Evolutionary conservation across 2,888 invertebrate genomes (phyloP).

Genomic region (Rhagonycha fulva): DNA sequence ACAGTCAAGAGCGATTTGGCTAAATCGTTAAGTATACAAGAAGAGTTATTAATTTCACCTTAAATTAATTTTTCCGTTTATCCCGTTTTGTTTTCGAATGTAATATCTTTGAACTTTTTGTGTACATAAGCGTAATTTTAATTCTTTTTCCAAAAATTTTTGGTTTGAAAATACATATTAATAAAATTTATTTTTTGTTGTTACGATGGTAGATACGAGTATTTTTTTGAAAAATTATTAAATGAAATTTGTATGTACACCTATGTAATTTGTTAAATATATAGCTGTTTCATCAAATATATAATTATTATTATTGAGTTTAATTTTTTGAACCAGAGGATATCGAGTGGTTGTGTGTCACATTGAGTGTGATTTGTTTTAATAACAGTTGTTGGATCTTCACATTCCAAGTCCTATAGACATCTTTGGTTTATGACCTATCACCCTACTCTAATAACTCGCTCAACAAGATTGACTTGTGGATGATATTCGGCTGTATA

Average conservation of each 20-base stretch:
- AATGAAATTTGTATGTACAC: background rate
- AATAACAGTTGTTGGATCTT: too few relatives aligned
- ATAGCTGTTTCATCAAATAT: background rate
- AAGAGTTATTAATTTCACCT: constrained; percentile 70
- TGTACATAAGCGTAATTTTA: constrained; percentile 1
- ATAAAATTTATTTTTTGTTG: background rate
- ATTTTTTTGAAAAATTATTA: background rate
- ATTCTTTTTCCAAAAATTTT: background rate
- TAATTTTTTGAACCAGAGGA: background rate
- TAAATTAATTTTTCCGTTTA: constrained; percentile 31
- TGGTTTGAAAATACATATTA: background rate
- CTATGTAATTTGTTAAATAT: background rate
- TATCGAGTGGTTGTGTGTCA: too few relatives aligned
- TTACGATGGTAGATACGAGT: background rate
- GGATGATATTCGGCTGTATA: too few relatives aligned
- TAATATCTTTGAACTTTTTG: background rate
- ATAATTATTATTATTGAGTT: background rate
- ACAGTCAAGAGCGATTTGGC: constrained; percentile 61
- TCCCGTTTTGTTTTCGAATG: background rate
- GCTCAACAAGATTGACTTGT: too few relatives aligned
- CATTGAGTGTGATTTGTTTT: too few relatives aligned
- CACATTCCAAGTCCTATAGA: too few relatives aligned
- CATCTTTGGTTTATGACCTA: too few relatives aligned
- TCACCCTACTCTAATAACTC: too few relatives aligned
- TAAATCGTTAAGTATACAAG: constrained; percentile 83